A percentile compares a stretch with the other conserved stretches of the same genome.
These are phyloP conservation scores for Maniola hyperantus DNA, from an alignment of 2,888 invertebrate species.

Conservation along the genomic window DNA sequence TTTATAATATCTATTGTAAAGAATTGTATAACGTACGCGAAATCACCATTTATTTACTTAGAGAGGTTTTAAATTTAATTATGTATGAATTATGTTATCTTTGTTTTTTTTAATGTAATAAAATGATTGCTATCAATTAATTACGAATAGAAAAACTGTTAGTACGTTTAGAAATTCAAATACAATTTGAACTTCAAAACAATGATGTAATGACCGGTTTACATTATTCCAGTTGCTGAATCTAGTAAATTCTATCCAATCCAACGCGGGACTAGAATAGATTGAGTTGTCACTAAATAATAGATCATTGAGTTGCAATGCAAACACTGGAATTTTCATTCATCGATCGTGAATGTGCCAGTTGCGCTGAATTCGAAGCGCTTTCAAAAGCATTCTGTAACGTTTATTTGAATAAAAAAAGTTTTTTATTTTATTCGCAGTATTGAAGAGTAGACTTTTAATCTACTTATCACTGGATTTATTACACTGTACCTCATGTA, in stretches of 20 bases:
- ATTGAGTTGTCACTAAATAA: not conserved
- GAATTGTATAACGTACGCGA: constrained; percentile 32
- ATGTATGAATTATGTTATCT: constrained; percentile 21
- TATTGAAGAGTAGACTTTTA: no score
- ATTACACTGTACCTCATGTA: no score
- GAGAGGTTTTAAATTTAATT: constrained; percentile 15
- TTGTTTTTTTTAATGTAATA: constrained; percentile 20
- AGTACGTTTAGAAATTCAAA: constrained; percentile 27
- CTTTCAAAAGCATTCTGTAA: no score
- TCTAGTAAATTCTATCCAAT: no score
- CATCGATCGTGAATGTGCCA: not conserved
- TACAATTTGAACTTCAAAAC: constrained; percentile 30
- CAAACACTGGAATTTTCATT: not conserved
- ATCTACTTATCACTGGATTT: no score
- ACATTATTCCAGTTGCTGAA: not conserved
- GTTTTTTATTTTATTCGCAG: no score
- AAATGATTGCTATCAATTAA: constrained; percentile 31
- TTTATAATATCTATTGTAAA: constrained; percentile 37
- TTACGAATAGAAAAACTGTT: constrained; percentile 4
- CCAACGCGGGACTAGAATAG: not conserved
- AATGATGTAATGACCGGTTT: not conserved
- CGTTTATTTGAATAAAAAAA: no score
- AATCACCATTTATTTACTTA: constrained; percentile 39
- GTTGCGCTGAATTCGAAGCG: not conserved
- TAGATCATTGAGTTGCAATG: not conserved